These are phyloP conservation scores for Ceratothoa steindachneri DNA, from an alignment of 2,888 invertebrate genomes.

Conservation along the genomic window DNA sequence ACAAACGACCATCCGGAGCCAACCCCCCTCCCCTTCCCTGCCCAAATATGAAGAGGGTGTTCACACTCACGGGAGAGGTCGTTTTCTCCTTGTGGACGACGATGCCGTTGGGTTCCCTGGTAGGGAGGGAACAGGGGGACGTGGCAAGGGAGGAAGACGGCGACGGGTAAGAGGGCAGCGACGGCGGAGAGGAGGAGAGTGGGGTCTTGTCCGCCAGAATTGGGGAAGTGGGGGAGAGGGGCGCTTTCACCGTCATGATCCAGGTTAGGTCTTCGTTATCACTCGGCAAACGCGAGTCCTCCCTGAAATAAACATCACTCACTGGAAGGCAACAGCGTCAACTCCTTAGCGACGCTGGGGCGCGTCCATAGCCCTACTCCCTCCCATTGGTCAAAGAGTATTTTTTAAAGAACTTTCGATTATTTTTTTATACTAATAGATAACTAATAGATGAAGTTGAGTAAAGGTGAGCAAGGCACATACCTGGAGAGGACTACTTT, in stretches of 20 bases:
- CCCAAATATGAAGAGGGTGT: no score
- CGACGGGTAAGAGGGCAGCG: constrained; percentile 5
- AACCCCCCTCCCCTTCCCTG: no score
- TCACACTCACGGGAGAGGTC: not conserved
- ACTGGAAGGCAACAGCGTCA: no score
- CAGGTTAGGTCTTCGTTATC: constrained; percentile 43
- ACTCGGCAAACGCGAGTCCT: constrained; percentile 39
- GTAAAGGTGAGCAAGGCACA: no score
- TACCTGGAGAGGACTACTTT: no score
- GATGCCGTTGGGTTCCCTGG: constrained; percentile 4
- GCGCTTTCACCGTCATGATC: constrained; percentile 46
- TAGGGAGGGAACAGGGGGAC: constrained; percentile 5
- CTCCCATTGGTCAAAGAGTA: no score
- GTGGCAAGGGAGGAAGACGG: constrained; percentile 9
- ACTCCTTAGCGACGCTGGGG: no score
- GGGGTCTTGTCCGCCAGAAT: not conserved
- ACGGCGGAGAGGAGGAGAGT: not conserved
- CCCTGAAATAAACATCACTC: constrained; percentile 29
- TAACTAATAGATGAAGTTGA: no score
- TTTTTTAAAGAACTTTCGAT: no score
- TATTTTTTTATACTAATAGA: no score
- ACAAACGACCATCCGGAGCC: no score
- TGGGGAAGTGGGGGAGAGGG: constrained; percentile 16
- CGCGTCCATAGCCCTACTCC: no score
- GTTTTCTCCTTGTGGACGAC: not conserved